Evolutionary conservation across 2,113 vertebrate species (phyloP), one percentile per base, ranked within the genome.

Genomic region (Thalassoma bifasciatum): DNA sequence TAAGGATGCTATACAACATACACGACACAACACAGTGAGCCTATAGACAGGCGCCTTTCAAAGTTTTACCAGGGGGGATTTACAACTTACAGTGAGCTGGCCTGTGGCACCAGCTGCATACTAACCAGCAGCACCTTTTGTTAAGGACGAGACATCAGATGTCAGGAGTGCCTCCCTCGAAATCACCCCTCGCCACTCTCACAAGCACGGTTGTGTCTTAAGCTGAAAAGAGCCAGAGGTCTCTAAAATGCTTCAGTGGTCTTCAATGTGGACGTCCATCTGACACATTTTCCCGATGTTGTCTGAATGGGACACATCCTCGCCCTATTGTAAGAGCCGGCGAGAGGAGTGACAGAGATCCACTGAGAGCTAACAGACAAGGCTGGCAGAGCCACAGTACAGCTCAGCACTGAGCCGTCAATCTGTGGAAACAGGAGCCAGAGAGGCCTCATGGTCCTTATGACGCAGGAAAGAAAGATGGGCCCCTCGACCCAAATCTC

Each of bases 221-320:
- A 58, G 24, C 42, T 88, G 79, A 87, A 91, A 88, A 80, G 83
- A 86, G 69, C 77, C 86, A 88, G 76, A 91, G 83, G 88, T 86
- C 85, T 89, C 83, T 86, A 85, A 75, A 89, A 89, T 81, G 88
- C 91, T 89, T 82, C 84, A 87, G 88, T 89, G 89, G 77, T 76
- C 82, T 68, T 91, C 86, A 91, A 89, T 89, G 86, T 40, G 60
- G 49, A 76, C 38, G 77, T 86, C 86, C 87, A 73, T 75, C 82
- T 26, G 78, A 88, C 83, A 86, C 85, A 89, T 89, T 86, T 89
- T 86, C 67, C 54, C 77, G 13, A 82, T 59, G 84, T 66, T 13
- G 75, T 17, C 64, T 89, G 79, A 91, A 90, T 88, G n/a, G 79
- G 66, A 80, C 5, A 30, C 56, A 75, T 88, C 86, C 88, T 77